Base-by-base conservation (phyloP, 1,140 invertebrate species). In the Lepidostoma basale region DNA sequence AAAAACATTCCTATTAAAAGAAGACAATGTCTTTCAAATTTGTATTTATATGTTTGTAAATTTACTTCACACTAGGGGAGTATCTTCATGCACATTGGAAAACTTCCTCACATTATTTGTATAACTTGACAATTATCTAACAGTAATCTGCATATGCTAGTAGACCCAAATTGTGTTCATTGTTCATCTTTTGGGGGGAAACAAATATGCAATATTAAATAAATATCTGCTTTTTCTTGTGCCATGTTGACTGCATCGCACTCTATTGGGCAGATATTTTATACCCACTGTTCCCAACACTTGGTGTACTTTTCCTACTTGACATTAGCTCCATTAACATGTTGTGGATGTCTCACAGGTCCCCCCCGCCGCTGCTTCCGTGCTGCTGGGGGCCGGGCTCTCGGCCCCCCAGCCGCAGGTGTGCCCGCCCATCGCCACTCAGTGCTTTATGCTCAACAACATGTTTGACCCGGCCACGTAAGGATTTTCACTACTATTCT, bases 371-470 rank as follows among this genome's bases (percentile, higher is more conserved):
- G 94, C 96, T 28, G 92, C 94, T 0, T 95, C 91, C 75, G 94
- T 95, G 0, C 79, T 98, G 25, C 92, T 94, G 77, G 89, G 93
- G 70, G 86, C 85, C 1, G 87, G 89, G 0, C 88, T 89, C 0
- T 85, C 87, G 30, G 78, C 87, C 0, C 78, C 86, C 0, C 86
- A 88, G 62, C 88, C 91, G 72, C 89, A 89, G 75, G 84, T 87
- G 6, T 87, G 90, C 6, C 95, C 96, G 23, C 93, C 97, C 0
- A 99, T 99, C 72, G 96, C 97, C 0, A 99, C 98, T 3, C 97
- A 99, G 80, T 99, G 98, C 78, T 99, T 99, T 79, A 95, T 99
- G 90, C 85, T 99, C 26, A 97, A 96, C 28, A 99, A 99, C 75
- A 99, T 99, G 98, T 99, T 99, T 83, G 97, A 99, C 83, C 95